Evolutionary conservation across 2,113 vertebrate genomes (phyloP).

Genomic region (Syngnathus floridae): DNA sequence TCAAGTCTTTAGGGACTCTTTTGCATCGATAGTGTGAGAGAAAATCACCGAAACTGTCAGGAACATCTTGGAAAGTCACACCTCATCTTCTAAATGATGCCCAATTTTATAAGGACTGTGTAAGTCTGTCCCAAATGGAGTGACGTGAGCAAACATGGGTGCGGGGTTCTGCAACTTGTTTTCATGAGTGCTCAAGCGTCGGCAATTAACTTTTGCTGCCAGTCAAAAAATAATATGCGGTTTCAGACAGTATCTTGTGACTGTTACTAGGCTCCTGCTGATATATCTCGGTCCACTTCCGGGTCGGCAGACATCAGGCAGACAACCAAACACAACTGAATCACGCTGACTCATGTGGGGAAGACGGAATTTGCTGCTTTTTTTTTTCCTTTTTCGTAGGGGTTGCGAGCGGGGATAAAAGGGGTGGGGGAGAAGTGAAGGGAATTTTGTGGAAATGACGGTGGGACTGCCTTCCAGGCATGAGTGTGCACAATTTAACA

Average conservation of each 20-base stretch:
- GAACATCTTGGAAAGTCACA: conserved; percentile 57
- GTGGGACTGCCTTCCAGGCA: conserved; percentile 59
- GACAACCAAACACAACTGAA: conserved; percentile 32
- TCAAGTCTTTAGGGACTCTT: too few species aligned
- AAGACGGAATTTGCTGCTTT: conserved; percentile 13
- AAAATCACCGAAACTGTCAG: conserved; percentile 45
- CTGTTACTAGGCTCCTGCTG: background rate
- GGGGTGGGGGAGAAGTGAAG: conserved; percentile 6
- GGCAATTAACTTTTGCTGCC: background rate
- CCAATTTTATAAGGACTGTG: conserved; percentile 26
- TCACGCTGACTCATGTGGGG: conserved; percentile 13
- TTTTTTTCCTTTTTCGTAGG: conserved; percentile 1
- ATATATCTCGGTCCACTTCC: conserved; percentile 8
- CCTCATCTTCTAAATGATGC: conserved; percentile 46
- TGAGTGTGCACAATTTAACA: conserved; percentile 44
- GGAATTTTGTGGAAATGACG: conserved; percentile 56
- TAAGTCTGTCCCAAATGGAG: conserved; percentile 4
- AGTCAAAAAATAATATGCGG: background rate
- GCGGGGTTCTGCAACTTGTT: background rate
- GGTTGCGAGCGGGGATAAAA: background rate
- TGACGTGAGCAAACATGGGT: background rate
- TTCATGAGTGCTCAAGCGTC: background rate
- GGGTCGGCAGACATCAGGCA: conserved; percentile 15
- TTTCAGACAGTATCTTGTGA: background rate
- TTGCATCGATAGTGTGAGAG: conserved; percentile 37